Evolutionary conservation across 2,888 invertebrate species (phyloP), one percentile per base, ranked within the genome.

Genomic region (Aquatica leii): DNA sequence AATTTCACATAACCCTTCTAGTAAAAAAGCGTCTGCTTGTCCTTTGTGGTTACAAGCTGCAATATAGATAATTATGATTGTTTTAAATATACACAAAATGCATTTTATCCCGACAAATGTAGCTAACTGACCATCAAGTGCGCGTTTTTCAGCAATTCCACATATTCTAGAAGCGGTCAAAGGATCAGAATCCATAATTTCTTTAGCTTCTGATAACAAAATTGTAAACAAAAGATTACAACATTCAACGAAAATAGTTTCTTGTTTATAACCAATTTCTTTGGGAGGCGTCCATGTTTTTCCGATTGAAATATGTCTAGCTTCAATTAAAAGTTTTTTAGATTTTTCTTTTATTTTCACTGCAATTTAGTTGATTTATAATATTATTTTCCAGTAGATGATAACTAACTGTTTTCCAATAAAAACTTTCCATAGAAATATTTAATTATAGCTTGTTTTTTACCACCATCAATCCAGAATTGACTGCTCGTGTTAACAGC

Each of bases 341-440:
- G 78, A 78, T 34, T 62, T 62, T 15, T 74, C 71, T n/a, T 58
- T 66, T 43, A 78, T 77, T 21, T 67, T 50, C 11, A 69, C 76
- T 76, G n/a, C n/a, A n/a, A n/a, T n/a, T n/a, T n/a, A n/a, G n/a
- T n/a, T n/a, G n/a, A n/a, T n/a, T n/a, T n/a, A n/a, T n/a, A n/a
- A n/a, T n/a, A n/a, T n/a, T n/a, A n/a, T n/a, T n/a, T n/a, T n/a
- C n/a, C n/a, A n/a, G n/a, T n/a, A n/a, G n/a, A n/a, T n/a, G n/a
- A n/a, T n/a, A 37, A 18, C 82, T 82, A 73, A 84, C 86, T 82
- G 77, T 86, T 85, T 63, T 85, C 84, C 0, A 86, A 75, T 8
- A 86, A 75, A 71, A 86, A 86, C 68, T 80, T 84, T 0, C 84
- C 86, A 65, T 84, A 86, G 65, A 84, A 80, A 71, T 83, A 86